phyloP scores from a whole-genome alignment of 2,797 vertebrate genomes.

The Eulemur albifrons region DNA sequence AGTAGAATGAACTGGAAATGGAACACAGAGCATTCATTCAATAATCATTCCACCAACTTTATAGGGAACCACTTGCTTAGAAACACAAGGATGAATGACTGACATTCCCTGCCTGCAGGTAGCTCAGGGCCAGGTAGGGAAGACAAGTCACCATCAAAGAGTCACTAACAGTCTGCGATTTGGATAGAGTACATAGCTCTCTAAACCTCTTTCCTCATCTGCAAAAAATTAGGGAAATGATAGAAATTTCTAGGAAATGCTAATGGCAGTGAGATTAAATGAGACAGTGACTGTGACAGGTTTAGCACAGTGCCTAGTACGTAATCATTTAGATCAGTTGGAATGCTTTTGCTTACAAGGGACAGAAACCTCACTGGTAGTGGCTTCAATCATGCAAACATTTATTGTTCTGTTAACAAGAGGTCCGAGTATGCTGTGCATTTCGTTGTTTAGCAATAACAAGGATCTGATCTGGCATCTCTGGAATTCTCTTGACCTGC shows the following conservation, averaged over 20 bases:
- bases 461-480: not conserved
- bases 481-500: not conserved
- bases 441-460: not conserved
- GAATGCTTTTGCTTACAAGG: not conserved
- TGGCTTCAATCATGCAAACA: not conserved
- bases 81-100: not conserved
- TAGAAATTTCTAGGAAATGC: not conserved
- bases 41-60: too few relatives aligned
- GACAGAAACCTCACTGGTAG: not conserved
- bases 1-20: not conserved
- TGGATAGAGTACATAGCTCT: not conserved
- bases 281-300: not conserved
- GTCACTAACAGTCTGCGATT: not conserved
- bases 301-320: not conserved
- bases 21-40: not conserved
- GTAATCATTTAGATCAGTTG: not conserved
- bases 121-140: not conserved
- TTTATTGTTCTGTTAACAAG: not conserved
- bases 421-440: not conserved
- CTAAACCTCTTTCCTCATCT: not conserved
- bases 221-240: not conserved
- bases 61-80: not conserved
- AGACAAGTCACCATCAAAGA: not conserved
- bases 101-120: fast-evolving
- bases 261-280: not conserved